Evolutionary conservation across 1,140 invertebrate species (phyloP).

Genomic region (Neelides sp.): DNA sequence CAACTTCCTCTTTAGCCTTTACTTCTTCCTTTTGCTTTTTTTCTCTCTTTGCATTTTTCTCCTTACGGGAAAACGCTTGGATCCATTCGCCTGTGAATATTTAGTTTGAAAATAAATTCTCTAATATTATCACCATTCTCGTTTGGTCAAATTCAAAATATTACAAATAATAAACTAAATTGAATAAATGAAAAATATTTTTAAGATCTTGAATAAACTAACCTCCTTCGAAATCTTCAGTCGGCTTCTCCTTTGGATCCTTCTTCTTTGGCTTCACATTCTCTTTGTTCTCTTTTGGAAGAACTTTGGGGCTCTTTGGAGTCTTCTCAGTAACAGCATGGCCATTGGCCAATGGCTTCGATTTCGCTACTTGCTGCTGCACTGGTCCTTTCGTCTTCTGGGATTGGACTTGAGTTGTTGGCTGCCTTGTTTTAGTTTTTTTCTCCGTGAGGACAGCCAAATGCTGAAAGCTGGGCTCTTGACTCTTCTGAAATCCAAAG

Average conservation of each 20-base stretch:
- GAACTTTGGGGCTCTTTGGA: slow-evolving; percentile 5
- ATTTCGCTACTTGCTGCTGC: slow-evolving; percentile 5
- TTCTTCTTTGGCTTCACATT: slow-evolving; percentile 16
- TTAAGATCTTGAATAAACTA: not conserved
- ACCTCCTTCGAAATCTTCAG: slow-evolving; percentile 25
- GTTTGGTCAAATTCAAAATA: not conserved
- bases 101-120: not conserved
- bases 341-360: slow-evolving; percentile 19
- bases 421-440: not conserved
- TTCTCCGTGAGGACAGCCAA: slow-evolving; percentile 36
- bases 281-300: slow-evolving; percentile 15
- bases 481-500: slow-evolving; percentile 57
- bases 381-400: slow-evolving; percentile 6
- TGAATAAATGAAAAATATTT: not conserved
- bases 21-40: not conserved
- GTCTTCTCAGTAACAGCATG: slow-evolving; percentile 18
- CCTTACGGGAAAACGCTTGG: slow-evolving; percentile 10
- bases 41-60: slow-evolving; percentile 3
- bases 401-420: not conserved
- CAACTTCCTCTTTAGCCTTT: not conserved
- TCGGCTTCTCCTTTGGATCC: slow-evolving; percentile 10
- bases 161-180: not conserved
- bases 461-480: slow-evolving; percentile 57
- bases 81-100: slow-evolving; percentile 7
- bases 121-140: not conserved